Evolutionary conservation across 2,888 invertebrate species (phyloP), one percentile per base, ranked within the genome.

Genomic region (Tricholauxania praeusta): DNA sequence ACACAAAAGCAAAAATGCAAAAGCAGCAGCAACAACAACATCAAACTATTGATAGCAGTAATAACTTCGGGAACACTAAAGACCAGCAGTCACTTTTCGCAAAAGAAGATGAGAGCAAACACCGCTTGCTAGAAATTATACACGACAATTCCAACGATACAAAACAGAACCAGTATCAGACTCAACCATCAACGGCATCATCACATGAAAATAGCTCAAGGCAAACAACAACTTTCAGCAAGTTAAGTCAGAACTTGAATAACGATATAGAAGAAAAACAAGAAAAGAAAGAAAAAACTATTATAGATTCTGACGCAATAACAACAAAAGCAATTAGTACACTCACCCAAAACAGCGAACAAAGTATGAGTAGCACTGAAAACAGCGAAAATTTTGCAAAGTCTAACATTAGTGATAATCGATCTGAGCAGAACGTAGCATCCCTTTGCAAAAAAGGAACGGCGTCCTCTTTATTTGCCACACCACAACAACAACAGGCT

Each of bases 91-190:
- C 60, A 19, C 12, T 52, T 28, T 47, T 59, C 77, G 77, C 87
- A 88, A n/a, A 89, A 53, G 72, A 66, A 72, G 75, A 78, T 67
- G 77, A 75, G 89, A 82, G 82, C 79, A 90, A 89, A 85, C 89
- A 90, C 86, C 89, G 91, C 79, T 88, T 92, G 77, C 86, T 92
- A 84, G 91, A 91, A 80, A 89, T 92, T 79, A 90, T 92, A 85
- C 89, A 90, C 81, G 90, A 91, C 72, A 90, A 91, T 74, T 75
- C 78, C 70, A 77, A 76, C 74, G 75, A 79, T 65, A 48, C 63
- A 28, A 69, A 66, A 72, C 53, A 70, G 59, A 74, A 32, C 71
- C 76, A 78, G 70, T 66, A 72, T 51, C 78, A 79, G 74, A 73
- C 73, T 57, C 72, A 76, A 51, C 66, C 4, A 32, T 48, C 3